These are phyloP conservation scores for Oscheius sp. DNA, from an alignment of 2,888 invertebrate species.

Conservation along the genomic window DNA sequence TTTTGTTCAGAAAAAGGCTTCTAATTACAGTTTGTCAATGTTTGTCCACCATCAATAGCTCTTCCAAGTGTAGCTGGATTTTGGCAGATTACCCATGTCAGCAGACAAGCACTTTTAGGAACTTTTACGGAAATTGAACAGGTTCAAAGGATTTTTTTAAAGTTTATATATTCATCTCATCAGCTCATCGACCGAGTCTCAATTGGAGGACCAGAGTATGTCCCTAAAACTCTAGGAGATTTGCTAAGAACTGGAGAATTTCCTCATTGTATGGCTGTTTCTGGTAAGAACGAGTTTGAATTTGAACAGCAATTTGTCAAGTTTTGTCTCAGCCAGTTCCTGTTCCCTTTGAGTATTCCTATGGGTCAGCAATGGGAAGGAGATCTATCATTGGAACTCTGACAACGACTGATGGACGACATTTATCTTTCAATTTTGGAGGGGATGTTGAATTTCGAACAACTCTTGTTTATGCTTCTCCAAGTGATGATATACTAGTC, in stretches of 20 bases:
- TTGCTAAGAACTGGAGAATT: background rate
- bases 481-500: constrained; percentile 19
- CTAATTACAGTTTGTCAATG: constrained; percentile 18
- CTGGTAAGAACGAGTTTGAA: background rate
- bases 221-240: constrained; percentile 13
- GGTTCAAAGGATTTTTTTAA: background rate
- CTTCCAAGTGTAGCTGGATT: constrained; percentile 11
- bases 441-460: constrained; percentile 17
- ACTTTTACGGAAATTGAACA: constrained; percentile 13
- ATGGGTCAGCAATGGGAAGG: background rate
- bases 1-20: background rate
- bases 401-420: background rate
- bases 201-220: background rate
- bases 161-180: background rate
- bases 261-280: constrained; percentile 14
- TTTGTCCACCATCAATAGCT: background rate
- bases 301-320: background rate
- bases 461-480: constrained; percentile 13
- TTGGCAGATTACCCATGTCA: constrained; percentile 17
- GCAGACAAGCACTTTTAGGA: background rate
- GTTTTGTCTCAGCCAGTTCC: constrained; percentile 12
- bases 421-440: constrained; percentile 6
- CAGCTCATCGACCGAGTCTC: constrained; percentile 8
- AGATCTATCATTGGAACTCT: constrained; percentile 12
- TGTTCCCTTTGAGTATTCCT: constrained; percentile 13